A percentile compares a stretch with the other conserved stretches of the same genome.
phyloP scores from a whole-genome alignment of 2,113 vertebrate genomes.

The Jacana jacana region DNA sequence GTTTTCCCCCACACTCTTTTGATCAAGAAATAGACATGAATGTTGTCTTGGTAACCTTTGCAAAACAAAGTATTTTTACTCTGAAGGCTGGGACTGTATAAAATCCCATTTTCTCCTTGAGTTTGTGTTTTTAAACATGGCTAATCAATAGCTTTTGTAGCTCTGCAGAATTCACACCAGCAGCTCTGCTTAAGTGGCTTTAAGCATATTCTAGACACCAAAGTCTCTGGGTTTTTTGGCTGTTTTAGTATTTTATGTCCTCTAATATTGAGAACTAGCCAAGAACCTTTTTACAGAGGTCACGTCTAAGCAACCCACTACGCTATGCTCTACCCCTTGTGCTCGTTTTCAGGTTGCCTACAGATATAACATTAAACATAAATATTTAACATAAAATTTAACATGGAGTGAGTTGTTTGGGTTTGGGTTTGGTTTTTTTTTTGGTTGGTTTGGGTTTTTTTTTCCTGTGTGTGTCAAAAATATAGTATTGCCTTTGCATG shows the following conservation, averaged over 20 bases:
- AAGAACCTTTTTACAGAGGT: not conserved
- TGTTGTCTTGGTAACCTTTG: not conserved
- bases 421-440: no score
- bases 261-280: not conserved
- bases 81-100: not conserved
- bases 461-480: not conserved
- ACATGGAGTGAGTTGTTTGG: no score
- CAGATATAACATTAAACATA: no score
- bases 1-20: not conserved
- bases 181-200: not conserved
- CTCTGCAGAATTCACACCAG: not conserved
- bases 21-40: not conserved
- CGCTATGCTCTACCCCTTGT: rapidly evolving
- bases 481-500: rapidly evolving
- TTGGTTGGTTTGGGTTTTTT: not conserved
- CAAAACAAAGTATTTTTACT: not conserved
- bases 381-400: no score
- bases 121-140: not conserved
- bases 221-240: not conserved
- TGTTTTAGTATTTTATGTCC: not conserved
- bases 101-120: not conserved
- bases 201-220: not conserved
- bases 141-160: not conserved
- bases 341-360: not conserved
- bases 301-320: not conserved